phyloP scores from a whole-genome alignment of 1,140 invertebrate species.

The Trichogramma pretiosum region DNA sequence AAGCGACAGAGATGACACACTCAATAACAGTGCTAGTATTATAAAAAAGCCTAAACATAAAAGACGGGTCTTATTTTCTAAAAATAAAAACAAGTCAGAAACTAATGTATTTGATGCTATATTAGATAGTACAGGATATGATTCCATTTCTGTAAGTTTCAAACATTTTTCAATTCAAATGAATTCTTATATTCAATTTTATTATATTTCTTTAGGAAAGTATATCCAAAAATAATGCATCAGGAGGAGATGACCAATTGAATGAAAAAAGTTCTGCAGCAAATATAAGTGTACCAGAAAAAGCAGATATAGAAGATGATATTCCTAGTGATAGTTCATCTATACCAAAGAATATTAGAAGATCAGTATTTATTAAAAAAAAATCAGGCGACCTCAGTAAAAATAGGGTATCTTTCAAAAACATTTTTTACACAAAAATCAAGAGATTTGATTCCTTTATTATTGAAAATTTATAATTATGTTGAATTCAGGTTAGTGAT shows the following conservation, averaged over 20 bases:
- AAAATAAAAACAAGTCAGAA: neutral
- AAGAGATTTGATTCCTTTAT: neutral
- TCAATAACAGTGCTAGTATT: neutral
- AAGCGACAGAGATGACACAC: neutral
- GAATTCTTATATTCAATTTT: neutral
- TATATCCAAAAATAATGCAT: neutral
- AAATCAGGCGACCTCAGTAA: neutral
- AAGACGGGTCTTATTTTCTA: neutral
- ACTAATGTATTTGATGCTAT: neutral
- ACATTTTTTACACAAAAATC: neutral
- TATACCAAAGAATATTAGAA: slow-evolving; percentile 3
- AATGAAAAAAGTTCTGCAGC: neutral
- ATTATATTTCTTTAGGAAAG: neutral
- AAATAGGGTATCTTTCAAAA: neutral
- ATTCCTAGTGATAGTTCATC: slow-evolving; percentile 6
- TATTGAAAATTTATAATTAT: neutral
- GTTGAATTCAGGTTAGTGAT: neutral
- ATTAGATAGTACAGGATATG: slow-evolving; percentile 2
- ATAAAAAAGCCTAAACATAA: neutral
- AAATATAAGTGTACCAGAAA: neutral
- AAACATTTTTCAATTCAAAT: neutral
- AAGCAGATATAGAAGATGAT: neutral
- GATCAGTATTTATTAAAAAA: neutral
- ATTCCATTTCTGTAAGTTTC: neutral
- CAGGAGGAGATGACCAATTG: neutral